These are phyloP conservation scores for Megaleporinus macrocephalus DNA, from an alignment of 2,113 vertebrate genomes.

Conservation along the genomic window DNA sequence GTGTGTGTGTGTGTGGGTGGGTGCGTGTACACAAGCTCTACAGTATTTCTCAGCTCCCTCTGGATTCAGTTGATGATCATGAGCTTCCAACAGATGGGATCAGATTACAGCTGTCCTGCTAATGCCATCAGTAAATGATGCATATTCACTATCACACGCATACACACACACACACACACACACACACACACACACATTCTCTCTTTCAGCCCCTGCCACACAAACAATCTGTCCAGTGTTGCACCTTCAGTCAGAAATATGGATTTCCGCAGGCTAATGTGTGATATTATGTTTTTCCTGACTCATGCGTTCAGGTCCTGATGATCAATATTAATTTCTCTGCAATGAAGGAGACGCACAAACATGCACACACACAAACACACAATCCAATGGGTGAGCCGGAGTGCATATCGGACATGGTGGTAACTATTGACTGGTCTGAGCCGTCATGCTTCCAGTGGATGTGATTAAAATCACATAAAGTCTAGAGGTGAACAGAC, in stretches of 20 bases:
- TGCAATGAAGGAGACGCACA: slow-evolving; percentile 10
- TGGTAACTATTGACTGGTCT: slow-evolving; percentile 9
- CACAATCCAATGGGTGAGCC: neutral
- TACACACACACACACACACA: neutral
- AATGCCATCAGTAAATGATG: slow-evolving; percentile 49
- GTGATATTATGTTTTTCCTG: slow-evolving; percentile 35
- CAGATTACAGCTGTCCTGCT: slow-evolving; percentile 42
- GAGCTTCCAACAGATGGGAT: slow-evolving; percentile 43
- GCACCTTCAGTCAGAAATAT: slow-evolving; percentile 21
- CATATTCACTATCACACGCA: slow-evolving; percentile 11
- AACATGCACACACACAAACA: neutral
- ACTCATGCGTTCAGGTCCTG: slow-evolving; percentile 14
- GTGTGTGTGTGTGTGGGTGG: slow-evolving; percentile 32
- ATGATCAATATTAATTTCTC: slow-evolving; percentile 29
- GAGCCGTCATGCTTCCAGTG: slow-evolving; percentile 16
- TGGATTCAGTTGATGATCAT: slow-evolving; percentile 31
- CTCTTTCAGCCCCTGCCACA: neutral
- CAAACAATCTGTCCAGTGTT: slow-evolving; percentile 17
- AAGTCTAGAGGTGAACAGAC: slow-evolving; percentile 45
- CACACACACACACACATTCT: slow-evolving; percentile 7
- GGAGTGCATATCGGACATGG: neutral
- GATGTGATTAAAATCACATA: slow-evolving; percentile 44
- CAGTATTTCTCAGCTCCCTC: slow-evolving; percentile 28
- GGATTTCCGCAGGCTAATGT: slow-evolving; percentile 21
- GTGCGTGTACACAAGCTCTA: neutral